Evolutionary conservation across 2,113 vertebrate genomes (phyloP), one percentile per base, ranked within the genome.

Genomic region (Natator depressus): DNA sequence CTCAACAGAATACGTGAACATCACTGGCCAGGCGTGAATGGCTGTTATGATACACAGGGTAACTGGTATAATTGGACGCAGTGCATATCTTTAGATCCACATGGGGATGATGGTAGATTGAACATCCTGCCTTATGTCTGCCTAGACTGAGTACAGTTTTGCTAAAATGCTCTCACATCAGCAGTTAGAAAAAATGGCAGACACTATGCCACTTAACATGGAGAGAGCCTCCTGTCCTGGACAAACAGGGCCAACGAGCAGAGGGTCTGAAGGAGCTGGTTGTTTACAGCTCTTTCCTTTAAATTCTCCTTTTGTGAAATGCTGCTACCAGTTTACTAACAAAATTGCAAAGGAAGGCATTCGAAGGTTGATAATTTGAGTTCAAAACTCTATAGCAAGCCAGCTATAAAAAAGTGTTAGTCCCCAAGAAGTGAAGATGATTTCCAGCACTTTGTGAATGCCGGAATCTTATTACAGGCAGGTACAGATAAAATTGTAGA

Each of bases 1-100:
- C 96, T 99, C 25, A n/a, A 98, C 93, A 98, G 98, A 90, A 98
- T 99, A 98, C 98, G 99, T 96, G 98, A 97, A 84, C 98, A 98
- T 42, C 98, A 98, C 81, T 99, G 99, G 99, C 98, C 99, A 0
- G 99, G 99, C 59, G 99, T 99, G 89, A 99, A 99, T 57, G 99
- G 99, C 95, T 99, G 99, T 97, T 98, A 98, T 35, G 99, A 99
- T 98, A 99, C 99, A 98, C 98, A 98, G 97, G 99, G 99, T 96
- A 98, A 98, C 95, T 99, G 99, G 99, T 99, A 98, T 97, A 99
- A 99, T 98, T 99, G 99, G 99, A 99, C 99, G 22, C 98, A 99
- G 98, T 99, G 99, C 98, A 99, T 99, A 97, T 99, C 99, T 19
- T 98, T 99, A 94, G 99, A 99, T 93, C 99, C 98, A 6, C 99